Evolutionary conservation across 1,140 invertebrate species (phyloP).

Genomic region (Bacillus rossius): DNA sequence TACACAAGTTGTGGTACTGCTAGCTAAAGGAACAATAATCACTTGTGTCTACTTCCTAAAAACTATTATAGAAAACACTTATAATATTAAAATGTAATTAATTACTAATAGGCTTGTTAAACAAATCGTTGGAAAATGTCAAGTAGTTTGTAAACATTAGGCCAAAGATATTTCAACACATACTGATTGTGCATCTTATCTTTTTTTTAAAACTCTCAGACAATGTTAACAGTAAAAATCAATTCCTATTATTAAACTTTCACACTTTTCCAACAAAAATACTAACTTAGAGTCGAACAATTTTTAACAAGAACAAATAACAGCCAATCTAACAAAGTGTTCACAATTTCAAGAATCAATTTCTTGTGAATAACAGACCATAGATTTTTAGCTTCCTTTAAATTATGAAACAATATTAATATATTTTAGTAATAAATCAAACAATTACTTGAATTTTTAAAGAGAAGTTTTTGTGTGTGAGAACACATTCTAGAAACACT

Average conservation of each 20-base stretch:
- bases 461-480: too few species aligned
- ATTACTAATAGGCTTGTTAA: constrained; percentile 9
- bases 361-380: too few species aligned
- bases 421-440: too few species aligned
- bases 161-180: constrained; percentile 16
- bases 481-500: too few species aligned
- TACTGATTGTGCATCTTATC: constrained; percentile 6
- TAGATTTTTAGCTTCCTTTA: too few species aligned
- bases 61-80: background rate
- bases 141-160: constrained; percentile 15
- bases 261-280: background rate
- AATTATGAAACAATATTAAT: too few species aligned
- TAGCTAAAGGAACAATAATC: background rate
- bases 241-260: constrained; percentile 13
- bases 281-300: too few species aligned
- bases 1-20: background rate
- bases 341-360: too few species aligned
- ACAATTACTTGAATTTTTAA: too few species aligned
- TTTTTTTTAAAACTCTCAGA: constrained; percentile 3
- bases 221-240: background rate
- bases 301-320: too few species aligned
- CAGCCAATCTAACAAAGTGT: too few species aligned
- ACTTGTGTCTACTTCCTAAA: too few species aligned
- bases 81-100: background rate
- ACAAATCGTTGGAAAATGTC: constrained; percentile 13